Base-by-base conservation (phyloP, 2,113 vertebrate species). In the Semnopithecus entellus region DNA sequence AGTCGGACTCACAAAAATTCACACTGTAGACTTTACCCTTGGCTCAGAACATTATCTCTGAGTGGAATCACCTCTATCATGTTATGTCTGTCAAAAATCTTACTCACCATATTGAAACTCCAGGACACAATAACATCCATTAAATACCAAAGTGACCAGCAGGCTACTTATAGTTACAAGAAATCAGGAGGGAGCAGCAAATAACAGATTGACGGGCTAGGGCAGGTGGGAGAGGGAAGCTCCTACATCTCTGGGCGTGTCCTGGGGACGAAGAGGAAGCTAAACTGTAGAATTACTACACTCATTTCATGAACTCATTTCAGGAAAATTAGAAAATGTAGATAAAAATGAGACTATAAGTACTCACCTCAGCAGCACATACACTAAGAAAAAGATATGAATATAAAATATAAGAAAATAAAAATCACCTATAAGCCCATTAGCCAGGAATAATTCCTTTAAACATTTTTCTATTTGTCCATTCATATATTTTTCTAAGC, bases 271-370 rank as follows among this genome's bases (percentile, higher is more conserved):
- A 61, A 73, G 66, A 82, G 11, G 45, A 88, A 50, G 68, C 55
- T 70, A 73, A 80, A 45, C n/a, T 64, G 52, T 52, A 52, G 32
- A 18, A 40, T 50, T 14, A 66, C 38, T 25, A 5, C 35, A 35
- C 17, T 72, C 25, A 50, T 32, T 40, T 57, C n/a, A 40, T 40
- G 13, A 64, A 75, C 75, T 93, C 38, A 43, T 40, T 79, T 84
- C 83, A 76, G 30, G 17, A 93, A 82, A 83, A 55, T 94, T 75
- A 96, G 64, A 59, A 93, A 88, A 73, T 57, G 68, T 35, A 70
- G 7, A 85, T 52, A 48, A 73, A 85, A 93, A 87, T 38, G 70
- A 66, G 8, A 68, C 70, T 40, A 35, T 55, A 48, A 48, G 75
- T 78, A 27, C 27, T 78, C 43, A 43, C 43, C 16, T 78, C 8